Conservation (phyloP, 2,888 invertebrate genomes). For the Zootermopsis nevadensis region DNA sequence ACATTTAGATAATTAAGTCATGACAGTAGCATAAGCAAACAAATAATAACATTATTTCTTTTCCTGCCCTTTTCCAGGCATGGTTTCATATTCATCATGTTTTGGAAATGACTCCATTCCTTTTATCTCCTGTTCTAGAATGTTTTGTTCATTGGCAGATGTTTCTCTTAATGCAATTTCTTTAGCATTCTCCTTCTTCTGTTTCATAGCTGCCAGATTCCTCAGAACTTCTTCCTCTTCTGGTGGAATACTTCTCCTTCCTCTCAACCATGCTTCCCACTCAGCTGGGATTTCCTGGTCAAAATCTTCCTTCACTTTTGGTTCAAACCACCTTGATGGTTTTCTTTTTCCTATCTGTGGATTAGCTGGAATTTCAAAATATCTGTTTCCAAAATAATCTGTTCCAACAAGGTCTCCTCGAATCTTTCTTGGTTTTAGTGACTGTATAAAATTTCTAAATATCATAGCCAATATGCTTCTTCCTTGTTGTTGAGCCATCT, state of each 20-base stretch:
- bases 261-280: conserved; percentile 90
- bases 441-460: conserved; percentile 72
- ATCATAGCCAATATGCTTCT: conserved; percentile 61
- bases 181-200: conserved; percentile 81
- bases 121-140: conserved; percentile 58
- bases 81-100: conserved; percentile 72
- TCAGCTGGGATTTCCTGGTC: conserved; percentile 83
- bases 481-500: conserved; percentile 50
- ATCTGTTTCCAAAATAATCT: conserved; percentile 85
- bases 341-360: conserved; percentile 74
- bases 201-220: conserved; percentile 77
- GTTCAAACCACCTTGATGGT: conserved; percentile 79
- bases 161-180: conserved; percentile 72
- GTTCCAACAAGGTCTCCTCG: conserved; percentile 72
- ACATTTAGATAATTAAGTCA: neutral
- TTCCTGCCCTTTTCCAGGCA: conserved; percentile 60
- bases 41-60: neutral
- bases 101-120: conserved; percentile 67
- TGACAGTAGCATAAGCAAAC: neutral
- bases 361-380: conserved; percentile 80
- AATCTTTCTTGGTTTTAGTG: conserved; percentile 68
- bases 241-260: conserved; percentile 74
- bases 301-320: conserved; percentile 70
- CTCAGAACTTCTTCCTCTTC: conserved; percentile 76
- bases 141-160: conserved; percentile 60